Percentiles rank a stretch among this genome's conserved stretches.
Evolutionary conservation across 2,113 vertebrate species (phyloP).

Genomic region (Dunckerocampus dactyliophorus): DNA sequence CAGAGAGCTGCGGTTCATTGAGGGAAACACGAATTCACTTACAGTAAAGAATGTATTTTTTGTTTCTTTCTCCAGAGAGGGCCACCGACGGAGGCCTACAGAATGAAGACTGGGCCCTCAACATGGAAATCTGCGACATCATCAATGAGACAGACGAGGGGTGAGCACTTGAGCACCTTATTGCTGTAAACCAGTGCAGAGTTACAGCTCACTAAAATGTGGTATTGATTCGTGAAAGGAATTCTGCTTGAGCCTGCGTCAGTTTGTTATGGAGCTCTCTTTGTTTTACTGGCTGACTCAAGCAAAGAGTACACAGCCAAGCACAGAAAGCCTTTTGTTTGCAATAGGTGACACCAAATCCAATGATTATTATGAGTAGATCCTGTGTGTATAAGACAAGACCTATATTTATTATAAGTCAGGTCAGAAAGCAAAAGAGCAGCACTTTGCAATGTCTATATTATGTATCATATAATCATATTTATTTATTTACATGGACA

Average conservation of each 20-base stretch:
- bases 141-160: slow-evolving; percentile 98
- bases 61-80: slow-evolving; percentile 77
- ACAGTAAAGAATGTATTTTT: not conserved
- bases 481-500: too few species aligned
- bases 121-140: slow-evolving; percentile 99
- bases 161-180: slow-evolving; percentile 67
- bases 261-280: slow-evolving; percentile 12
- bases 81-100: slow-evolving; percentile 95
- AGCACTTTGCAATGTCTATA: too few species aligned
- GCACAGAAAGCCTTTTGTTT: slow-evolving; percentile 45
- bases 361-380: not conserved
- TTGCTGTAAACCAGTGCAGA: not conserved
- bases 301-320: slow-evolving; percentile 24
- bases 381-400: too few species aligned
- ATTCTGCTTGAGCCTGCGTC: not conserved
- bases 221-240: not conserved
- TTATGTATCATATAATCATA: too few species aligned
- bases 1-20: too few species aligned
- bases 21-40: too few species aligned
- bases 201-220: not conserved
- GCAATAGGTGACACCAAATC: slow-evolving; percentile 19
- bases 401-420: too few species aligned
- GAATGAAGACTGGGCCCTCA: slow-evolving; percentile 95
- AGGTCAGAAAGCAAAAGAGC: too few species aligned
- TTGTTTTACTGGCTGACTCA: slow-evolving; percentile 32